These are phyloP conservation scores for Xestobium rufovillosum DNA, from an alignment of 2,888 invertebrate species.

Conservation along the genomic window DNA sequence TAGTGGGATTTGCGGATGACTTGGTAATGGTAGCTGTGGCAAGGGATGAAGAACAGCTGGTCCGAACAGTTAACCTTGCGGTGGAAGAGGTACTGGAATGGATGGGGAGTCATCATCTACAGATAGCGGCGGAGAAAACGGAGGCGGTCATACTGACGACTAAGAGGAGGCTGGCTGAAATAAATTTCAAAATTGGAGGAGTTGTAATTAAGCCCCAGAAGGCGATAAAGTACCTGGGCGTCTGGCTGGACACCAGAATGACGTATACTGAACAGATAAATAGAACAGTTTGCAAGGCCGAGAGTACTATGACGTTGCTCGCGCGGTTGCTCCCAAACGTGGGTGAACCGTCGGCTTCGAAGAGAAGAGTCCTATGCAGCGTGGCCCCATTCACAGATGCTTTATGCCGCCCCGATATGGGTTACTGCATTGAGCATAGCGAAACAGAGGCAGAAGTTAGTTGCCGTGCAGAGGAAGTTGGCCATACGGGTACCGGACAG, in stretches of 20 bases:
- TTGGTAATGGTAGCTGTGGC: slow-evolving; percentile 10
- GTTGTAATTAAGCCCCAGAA: slow-evolving; percentile 3
- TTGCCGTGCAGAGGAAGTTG: too few species aligned
- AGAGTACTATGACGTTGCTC: slow-evolving; percentile 7
- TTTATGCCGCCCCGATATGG: too few species aligned
- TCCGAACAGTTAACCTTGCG: slow-evolving; percentile 8
- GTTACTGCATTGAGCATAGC: too few species aligned
- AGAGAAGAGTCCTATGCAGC: too few species aligned
- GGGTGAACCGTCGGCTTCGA: slow-evolving; percentile 13
- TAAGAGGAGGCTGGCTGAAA: slow-evolving; percentile 9
- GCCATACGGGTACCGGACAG: too few species aligned
- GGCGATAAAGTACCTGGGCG: slow-evolving; percentile 13
- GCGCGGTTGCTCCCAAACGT: slow-evolving; percentile 17
- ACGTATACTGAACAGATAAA: slow-evolving; percentile 7
- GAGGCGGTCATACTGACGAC: slow-evolving; percentile 14
- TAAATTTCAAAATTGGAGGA: slow-evolving; percentile 8
- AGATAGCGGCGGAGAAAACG: slow-evolving; percentile 17
- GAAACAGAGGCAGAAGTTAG: too few species aligned
- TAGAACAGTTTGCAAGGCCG: slow-evolving; percentile 6
- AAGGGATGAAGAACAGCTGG: slow-evolving; percentile 6
- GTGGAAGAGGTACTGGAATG: slow-evolving; percentile 10
- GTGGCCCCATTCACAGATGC: too few species aligned
- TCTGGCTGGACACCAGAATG: slow-evolving; percentile 8
- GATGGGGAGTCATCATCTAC: slow-evolving; percentile 8
- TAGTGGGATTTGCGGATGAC: slow-evolving; percentile 14